Conservation (phyloP, 2,113 vertebrate species). For the Coturnix japonica region DNA sequence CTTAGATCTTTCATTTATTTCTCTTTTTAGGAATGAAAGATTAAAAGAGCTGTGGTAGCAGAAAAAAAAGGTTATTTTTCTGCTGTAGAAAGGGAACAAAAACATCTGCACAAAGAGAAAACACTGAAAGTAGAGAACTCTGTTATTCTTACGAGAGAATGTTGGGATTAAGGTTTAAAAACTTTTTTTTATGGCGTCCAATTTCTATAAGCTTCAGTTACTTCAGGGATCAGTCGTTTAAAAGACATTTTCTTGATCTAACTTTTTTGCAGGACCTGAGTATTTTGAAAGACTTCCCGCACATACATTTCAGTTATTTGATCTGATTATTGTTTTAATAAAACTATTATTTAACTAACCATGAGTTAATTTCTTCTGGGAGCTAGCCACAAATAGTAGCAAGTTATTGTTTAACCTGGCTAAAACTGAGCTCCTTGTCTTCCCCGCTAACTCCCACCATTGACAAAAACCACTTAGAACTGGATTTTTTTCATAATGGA, state of each 20-base stretch:
- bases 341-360: slow-evolving; percentile 70
- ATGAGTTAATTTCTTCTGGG: slow-evolving; percentile 66
- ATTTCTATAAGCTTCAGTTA: slow-evolving; percentile 36
- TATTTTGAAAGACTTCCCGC: slow-evolving; percentile 66
- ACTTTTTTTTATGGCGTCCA: slow-evolving; percentile 19
- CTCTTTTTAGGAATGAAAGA: slow-evolving; percentile 23
- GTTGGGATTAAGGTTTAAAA: slow-evolving; percentile 60
- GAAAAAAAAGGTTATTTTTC: slow-evolving; percentile 24
- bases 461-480: slow-evolving; percentile 44
- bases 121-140: slow-evolving; percentile 41
- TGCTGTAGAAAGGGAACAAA: slow-evolving; percentile 21
- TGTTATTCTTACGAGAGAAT: slow-evolving; percentile 67
- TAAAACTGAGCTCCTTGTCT: slow-evolving; percentile 51
- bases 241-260: slow-evolving; percentile 54
- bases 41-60: slow-evolving; percentile 17
- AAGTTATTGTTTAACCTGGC: slow-evolving; percentile 70
- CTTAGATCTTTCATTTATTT: slow-evolving; percentile 30
- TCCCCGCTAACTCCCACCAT: slow-evolving; percentile 32
- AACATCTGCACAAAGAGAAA: slow-evolving; percentile 50
- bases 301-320: slow-evolving; percentile 58
- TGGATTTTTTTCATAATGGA: slow-evolving; percentile 7
- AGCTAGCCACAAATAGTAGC: slow-evolving; percentile 66
- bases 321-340: slow-evolving; percentile 70
- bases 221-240: slow-evolving; percentile 40
- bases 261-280: slow-evolving; percentile 41